phyloP scores from a whole-genome alignment of 2,113 vertebrate species.

The Ginglymostoma cirratum region DNA sequence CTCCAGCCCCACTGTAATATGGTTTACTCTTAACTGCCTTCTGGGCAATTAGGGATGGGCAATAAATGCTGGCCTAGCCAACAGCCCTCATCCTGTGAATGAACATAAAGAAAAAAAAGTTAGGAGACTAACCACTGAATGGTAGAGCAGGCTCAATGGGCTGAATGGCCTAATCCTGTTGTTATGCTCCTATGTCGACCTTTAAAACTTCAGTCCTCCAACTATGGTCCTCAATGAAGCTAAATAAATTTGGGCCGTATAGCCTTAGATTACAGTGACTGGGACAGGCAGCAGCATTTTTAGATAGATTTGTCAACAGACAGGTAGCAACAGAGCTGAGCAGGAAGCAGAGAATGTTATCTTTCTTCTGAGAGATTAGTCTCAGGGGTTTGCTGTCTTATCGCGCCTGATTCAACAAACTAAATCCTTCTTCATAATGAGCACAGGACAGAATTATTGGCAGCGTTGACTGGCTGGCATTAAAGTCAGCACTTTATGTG shows the following conservation, averaged over 20 bases:
- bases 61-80: too few relatives aligned
- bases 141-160: too few relatives aligned
- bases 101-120: too few relatives aligned
- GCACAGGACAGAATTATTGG: background rate
- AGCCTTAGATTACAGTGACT: background rate
- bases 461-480: background rate
- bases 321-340: background rate
- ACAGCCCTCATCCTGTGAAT: too few relatives aligned
- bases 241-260: background rate
- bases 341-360: background rate
- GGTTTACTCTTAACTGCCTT: too few relatives aligned
- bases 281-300: background rate
- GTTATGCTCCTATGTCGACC: too few relatives aligned
- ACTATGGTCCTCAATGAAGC: background rate
- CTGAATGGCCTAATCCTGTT: too few relatives aligned
- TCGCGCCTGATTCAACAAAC: background rate
- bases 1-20: too few relatives aligned
- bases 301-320: background rate
- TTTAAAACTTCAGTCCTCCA: background rate
- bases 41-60: too few relatives aligned
- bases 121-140: too few relatives aligned
- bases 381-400: background rate
- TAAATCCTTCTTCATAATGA: slow-evolving; percentile 13
- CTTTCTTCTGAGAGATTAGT: background rate
- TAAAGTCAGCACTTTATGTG: background rate